Conservation (phyloP, 2,113 vertebrate genomes). For the Gnathonemus longibarbis region DNA sequence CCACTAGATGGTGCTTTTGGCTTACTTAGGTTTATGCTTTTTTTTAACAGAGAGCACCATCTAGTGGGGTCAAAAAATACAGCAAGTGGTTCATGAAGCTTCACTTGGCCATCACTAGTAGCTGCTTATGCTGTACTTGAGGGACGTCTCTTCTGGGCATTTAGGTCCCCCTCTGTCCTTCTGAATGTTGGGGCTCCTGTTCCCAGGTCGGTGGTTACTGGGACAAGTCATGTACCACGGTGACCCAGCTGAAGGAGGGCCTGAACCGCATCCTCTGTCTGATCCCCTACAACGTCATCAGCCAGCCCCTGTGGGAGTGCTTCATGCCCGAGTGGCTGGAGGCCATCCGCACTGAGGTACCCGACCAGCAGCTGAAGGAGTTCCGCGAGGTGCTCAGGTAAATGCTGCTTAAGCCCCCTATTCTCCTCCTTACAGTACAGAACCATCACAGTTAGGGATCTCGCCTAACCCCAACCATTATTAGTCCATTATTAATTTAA, state of each 20-base stretch:
- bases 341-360: slow-evolving; percentile 91
- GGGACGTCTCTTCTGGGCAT: not conserved
- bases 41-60: too few species aligned
- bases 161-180: not conserved
- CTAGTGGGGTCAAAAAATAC: too few species aligned
- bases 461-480: not conserved
- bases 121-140: not conserved
- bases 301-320: slow-evolving; percentile 92
- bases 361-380: slow-evolving; percentile 88
- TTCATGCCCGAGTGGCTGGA: slow-evolving; percentile 98
- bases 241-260: slow-evolving; percentile 93
- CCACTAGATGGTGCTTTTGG: not conserved
- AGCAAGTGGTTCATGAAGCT: too few species aligned
- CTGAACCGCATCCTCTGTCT: slow-evolving; percentile 93
- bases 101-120: not conserved
- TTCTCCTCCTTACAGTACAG: not conserved
- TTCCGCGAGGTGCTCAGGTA: slow-evolving; percentile 96
- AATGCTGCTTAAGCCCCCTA: not conserved
- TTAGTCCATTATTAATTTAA: not conserved
- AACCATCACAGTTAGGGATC: not conserved
- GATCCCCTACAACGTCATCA: slow-evolving; percentile 97
- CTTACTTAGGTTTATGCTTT: too few species aligned
- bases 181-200: not conserved
- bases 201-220: slow-evolving; percentile 93
- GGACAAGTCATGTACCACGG: slow-evolving; percentile 93